Conservation (phyloP, 2,113 vertebrate genomes). For the Nannobrachium achirus region DNA sequence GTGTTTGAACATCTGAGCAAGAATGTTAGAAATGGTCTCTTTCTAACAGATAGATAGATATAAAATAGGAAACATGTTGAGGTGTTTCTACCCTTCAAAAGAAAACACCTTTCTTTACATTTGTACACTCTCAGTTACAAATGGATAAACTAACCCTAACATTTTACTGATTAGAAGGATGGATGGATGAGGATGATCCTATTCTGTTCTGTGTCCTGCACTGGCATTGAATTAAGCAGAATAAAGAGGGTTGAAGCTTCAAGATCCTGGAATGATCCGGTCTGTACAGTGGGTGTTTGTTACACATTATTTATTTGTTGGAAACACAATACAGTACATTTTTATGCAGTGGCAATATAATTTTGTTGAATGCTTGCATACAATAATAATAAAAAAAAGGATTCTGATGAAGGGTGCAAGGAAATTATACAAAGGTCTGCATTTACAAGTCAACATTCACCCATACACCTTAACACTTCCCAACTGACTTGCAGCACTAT, state of each 20-base stretch:
- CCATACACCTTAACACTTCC: neutral
- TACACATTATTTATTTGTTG: neutral
- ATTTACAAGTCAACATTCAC: constrained; percentile 11
- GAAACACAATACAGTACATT: too few species aligned
- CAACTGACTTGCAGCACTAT: neutral
- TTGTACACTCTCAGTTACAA: too few species aligned
- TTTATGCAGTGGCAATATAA: too few species aligned
- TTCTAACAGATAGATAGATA: neutral
- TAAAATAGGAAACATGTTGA: too few species aligned
- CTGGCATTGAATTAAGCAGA: constrained; percentile 40
- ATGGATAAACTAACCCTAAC: constrained; percentile 9
- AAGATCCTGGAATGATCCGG: neutral
- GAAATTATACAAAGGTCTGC: constrained; percentile 32
- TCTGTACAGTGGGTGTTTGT: constrained; percentile 1
- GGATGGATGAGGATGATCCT: constrained; percentile 6
- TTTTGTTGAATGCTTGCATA: too few species aligned
- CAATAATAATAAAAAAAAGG: neutral
- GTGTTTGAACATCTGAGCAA: too few species aligned
- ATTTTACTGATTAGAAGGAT: neutral
- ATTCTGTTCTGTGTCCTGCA: constrained; percentile 33
- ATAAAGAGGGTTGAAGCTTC: constrained; percentile 64
- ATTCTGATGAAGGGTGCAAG: neutral
- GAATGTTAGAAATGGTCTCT: too few species aligned
- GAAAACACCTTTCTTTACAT: neutral
- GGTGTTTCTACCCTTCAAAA: too few species aligned